These are phyloP conservation scores for Hybognathus amarus DNA, from an alignment of 2,797 vertebrate species.

Conservation along the genomic window DNA sequence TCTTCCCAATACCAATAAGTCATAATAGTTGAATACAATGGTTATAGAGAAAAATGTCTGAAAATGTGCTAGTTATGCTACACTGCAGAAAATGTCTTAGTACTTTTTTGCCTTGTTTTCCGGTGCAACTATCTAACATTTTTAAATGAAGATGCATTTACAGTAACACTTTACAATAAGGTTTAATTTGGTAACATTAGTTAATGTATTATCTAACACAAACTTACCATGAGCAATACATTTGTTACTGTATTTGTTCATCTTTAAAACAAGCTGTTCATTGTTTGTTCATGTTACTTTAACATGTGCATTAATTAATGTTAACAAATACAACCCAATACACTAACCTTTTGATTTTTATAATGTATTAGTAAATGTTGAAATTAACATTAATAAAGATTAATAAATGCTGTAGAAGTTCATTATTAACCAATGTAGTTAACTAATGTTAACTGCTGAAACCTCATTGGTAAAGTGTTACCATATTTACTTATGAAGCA, in stretches of 20 bases:
- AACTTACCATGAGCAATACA: background rate
- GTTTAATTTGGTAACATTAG: no score
- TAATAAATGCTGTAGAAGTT: no score
- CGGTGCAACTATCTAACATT: background rate
- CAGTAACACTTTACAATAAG: no score
- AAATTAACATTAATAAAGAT: no score
- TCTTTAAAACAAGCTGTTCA: background rate
- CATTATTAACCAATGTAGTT: no score
- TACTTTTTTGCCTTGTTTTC: background rate
- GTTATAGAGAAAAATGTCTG: background rate
- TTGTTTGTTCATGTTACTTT: background rate
- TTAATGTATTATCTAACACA: no score
- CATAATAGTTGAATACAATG: background rate
- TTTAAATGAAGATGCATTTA: background rate
- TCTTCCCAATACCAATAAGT: background rate
- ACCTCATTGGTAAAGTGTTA: no score
- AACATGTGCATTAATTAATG: background rate
- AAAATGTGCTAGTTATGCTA: background rate
- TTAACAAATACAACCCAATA: background rate
- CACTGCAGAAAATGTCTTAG: background rate
- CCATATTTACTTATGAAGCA: background rate
- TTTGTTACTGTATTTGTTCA: background rate
- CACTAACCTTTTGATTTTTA: no score
- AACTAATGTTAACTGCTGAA: no score
- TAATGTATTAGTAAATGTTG: no score